Base-by-base conservation (phyloP, 2,888 invertebrate species). In the Parasteatoda lunata region DNA sequence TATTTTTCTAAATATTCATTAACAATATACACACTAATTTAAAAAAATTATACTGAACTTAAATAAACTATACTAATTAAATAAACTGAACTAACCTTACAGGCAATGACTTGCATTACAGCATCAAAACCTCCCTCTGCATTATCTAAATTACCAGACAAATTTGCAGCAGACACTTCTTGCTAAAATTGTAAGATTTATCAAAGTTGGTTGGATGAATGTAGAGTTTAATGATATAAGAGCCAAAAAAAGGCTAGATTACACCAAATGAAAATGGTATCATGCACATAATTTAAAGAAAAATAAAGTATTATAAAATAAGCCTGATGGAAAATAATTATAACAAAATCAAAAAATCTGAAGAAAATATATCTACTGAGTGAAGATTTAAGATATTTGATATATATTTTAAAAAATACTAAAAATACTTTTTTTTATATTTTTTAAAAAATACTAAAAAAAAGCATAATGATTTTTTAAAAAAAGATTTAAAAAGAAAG, bases 41-140 rank as follows among this genome's bases (percentile, higher is more conserved):
- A 59, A 59, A 7, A 59, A 59, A 59, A 59, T 59, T n/a, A 13
- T 59, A 8, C n/a, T 59, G n/a, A 59, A 59, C 13, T 3, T 3
- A 59, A 52, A 49, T 15, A 47, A 76, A 30, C 4, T 13, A n/a
- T n/a, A n/a, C n/a, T n/a, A n/a, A n/a, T 3, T 3, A 59, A 52
- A 49, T 15, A 47, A 76, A 30, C 4, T 13, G 13, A 3, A 66
- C 71, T 91, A 95, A 96, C 3, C 97, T 97, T 91, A 95, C 94
- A 94, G 30, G 97, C 97, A 71, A 99, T 96, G 0, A 98, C 98
- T 93, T 99, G 99, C 97, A 99, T 98, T 89, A 99, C 97, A 52
- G 99, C 99, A 93, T 99, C 99, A 92, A 99, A 98, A 7, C 99
- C 99, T 81, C 99, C 99, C 92, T 99, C 99, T 0, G 99, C 99